A percentile compares a stretch with the other conserved stretches of the same genome.
phyloP scores from a whole-genome alignment of 2,113 vertebrate genomes.

The Uria lomvia region DNA sequence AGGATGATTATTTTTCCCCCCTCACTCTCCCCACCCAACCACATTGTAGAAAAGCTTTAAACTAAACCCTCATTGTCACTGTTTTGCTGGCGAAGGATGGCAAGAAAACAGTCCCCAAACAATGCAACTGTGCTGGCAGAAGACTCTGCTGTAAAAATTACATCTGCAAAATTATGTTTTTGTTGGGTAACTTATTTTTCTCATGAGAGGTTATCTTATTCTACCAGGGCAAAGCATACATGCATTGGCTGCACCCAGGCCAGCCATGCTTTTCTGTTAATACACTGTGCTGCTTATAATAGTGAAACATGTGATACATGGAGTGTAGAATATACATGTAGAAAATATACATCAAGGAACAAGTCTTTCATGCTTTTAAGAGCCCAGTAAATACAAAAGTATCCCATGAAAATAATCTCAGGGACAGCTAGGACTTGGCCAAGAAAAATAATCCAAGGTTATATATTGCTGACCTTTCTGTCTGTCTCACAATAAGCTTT shows the following conservation, averaged over 20 bases:
- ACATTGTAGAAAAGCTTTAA: not conserved
- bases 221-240: not conserved
- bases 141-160: not conserved
- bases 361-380: not conserved
- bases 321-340: not conserved
- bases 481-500: not conserved
- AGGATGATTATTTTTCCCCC: not conserved
- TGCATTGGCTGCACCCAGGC: not conserved
- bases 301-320: not conserved
- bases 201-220: not conserved
- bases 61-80: not conserved
- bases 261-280: not conserved
- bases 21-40: not conserved
- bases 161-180: not conserved
- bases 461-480: not conserved
- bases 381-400: not conserved
- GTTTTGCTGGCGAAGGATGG: not conserved
- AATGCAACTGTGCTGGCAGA: not conserved
- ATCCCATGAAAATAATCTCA: not conserved
- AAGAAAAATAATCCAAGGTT: conserved; percentile 9
- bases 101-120: not conserved
- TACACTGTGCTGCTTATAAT: not conserved
- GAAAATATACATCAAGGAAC: not conserved
- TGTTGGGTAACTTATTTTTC: not conserved
- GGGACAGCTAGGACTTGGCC: not conserved